Evolutionary conservation across 2,888 invertebrate genomes (phyloP), one percentile per base, ranked within the genome.

Genomic region (Lithodes maja): DNA sequence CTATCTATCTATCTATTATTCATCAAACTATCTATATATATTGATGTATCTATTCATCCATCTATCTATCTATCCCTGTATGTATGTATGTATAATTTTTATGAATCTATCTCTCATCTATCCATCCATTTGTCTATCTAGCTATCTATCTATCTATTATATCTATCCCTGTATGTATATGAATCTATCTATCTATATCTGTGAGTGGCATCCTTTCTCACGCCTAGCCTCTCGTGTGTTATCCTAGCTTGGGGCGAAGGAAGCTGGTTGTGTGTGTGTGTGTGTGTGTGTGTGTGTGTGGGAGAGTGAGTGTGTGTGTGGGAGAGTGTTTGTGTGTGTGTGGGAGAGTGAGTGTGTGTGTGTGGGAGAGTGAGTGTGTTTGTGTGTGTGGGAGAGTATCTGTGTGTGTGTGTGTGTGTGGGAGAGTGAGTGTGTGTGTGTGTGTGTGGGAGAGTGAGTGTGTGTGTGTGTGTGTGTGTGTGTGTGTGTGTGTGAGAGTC

Each of bases 371-470:
- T 5, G 3, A n/a, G 3, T 17, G 71, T 71, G 15, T 9, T 17
- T 71, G n/a, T n/a, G n/a, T n/a, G n/a, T n/a, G n/a, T n/a, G n/a
- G n/a, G n/a, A n/a, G n/a, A n/a, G n/a, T n/a, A n/a, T n/a, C n/a
- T 3, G n/a, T 71, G 71, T 71, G 71, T 71, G 71, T 71, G 71
- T 71, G 71, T 71, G 71, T 71, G 71, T 71, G 17, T 71, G 71
- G 3, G 71, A 9, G 71, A 9, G 71, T 71, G 71, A 9, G 71
- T 71, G 71, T 71, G 71, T 71, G 71, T 71, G 71, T 71, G 71
- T 71, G 15, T 71, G 55, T 55, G 55, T 55, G 55, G 9, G 9
- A 55, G 55, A 55, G 55, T 5, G 55, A 55, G 55, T 5, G 15
- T 9, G n/a, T 9, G 74, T 3, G 74, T 33, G 75, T 9, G 75